Evolutionary conservation across 2,888 invertebrate species (phyloP), one percentile per base, ranked within the genome.

Genomic region (Cantharis lateralis): DNA sequence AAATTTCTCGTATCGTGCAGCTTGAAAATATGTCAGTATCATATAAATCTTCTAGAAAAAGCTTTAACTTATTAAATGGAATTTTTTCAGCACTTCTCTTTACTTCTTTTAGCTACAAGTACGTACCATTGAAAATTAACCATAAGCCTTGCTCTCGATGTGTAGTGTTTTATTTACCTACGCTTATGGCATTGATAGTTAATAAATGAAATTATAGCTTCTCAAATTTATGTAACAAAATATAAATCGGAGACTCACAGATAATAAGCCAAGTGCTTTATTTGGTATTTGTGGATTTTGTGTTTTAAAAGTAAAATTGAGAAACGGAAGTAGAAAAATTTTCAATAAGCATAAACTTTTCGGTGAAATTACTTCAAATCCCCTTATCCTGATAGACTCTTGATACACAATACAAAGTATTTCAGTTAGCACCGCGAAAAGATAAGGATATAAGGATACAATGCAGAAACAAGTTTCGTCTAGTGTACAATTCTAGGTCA

Each of bases 401-500:
- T 20, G 64, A 20, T 66, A 16, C 15, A 20, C 48, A 48, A 48
- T 48, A 48, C n/a, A 66, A 66, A 66, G 64, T 20, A 66, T 66
- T 66, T 18, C 24, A 15, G 64, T 24, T 48, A 15, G 7, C 64
- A 13, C 24, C 24, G 24, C 64, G 18, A n/a, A n/a, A 66, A 66
- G 64, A 18, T 66, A 66, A 66, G 64, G 64, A 66, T 66, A 66
- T 66, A 66, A 13, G 64, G 64, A 66, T 20, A 24, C 24, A 24
- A 66, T 66, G 64, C 15, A 68, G 15, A 28, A 68, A 15, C 26
- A 26, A 28, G 15, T 15, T 68, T 26, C 28, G 13, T 15, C 26
- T 68, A 24, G 28, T 20, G 13, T 16, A 66, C 13, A 18, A 72
- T 64, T 72, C 28, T 76, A 69, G 76, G 69, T 72, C 69, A 75